Evolutionary conservation across 2,797 vertebrate species (phyloP).

Genomic region (Enoplosus armatus): DNA sequence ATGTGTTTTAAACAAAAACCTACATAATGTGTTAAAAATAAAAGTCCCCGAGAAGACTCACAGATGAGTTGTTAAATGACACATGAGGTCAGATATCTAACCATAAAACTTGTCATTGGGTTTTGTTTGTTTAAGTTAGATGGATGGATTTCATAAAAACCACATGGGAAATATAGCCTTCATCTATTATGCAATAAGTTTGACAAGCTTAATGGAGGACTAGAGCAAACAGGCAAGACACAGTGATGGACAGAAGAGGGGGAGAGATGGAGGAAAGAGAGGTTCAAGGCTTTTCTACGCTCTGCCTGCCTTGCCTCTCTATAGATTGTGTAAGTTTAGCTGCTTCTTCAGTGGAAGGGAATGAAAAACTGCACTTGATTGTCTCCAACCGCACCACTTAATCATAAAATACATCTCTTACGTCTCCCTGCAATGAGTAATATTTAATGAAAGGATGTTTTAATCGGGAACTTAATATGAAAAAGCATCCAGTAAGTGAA

Average conservation of each 20-base stretch:
- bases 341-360: not conserved
- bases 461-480: not conserved
- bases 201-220: conserved; percentile 37
- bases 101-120: not conserved
- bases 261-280: not conserved
- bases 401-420: conserved; percentile 1
- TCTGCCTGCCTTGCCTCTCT: not conserved
- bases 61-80: not conserved
- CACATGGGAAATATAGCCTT: conserved; percentile 43
- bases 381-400: no score
- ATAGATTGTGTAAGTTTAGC: not conserved
- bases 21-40: not conserved
- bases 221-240: conserved; percentile 17
- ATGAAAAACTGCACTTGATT: conserved; percentile 9
- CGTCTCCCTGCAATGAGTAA: conserved; percentile 6
- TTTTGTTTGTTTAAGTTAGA: conserved; percentile 32
- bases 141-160: conserved; percentile 34
- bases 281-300: not conserved
- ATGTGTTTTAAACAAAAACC: not conserved
- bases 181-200: conserved; percentile 49
- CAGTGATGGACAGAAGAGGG: not conserved
- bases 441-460: conserved; percentile 6
- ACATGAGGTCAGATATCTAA: not conserved
- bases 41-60: not conserved
- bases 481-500: not conserved